Percentiles rank a stretch among this genome's conserved stretches.
Conservation (phyloP, 2,888 invertebrate genomes). For the Dolichomitus sp. region DNA sequence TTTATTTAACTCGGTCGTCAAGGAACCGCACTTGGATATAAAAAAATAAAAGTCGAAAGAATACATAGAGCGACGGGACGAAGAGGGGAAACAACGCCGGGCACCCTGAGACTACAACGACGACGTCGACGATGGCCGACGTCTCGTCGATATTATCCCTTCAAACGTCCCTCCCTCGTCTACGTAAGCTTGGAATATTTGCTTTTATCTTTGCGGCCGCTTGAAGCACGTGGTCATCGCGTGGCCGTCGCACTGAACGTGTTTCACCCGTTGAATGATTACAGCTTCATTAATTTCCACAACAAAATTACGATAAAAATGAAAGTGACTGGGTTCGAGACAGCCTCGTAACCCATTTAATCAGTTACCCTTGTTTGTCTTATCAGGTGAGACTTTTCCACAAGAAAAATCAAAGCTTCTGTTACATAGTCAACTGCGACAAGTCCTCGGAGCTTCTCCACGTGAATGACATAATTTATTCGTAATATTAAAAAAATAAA, state of each 20-base stretch:
- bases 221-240: conserved; percentile 38
- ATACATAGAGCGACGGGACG: background rate
- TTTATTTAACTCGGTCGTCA: conserved; percentile 82
- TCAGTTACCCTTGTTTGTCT: conserved; percentile 19
- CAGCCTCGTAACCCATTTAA: conserved; percentile 57
- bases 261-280: conserved; percentile 19
- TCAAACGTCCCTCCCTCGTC: conserved; percentile 7
- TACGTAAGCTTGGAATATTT: conserved; percentile 27
- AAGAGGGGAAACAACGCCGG: background rate
- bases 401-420: conserved; percentile 10
- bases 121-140: conserved; percentile 26
- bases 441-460: background rate
- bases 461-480: background rate
- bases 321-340: conserved; percentile 15
- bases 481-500: background rate
- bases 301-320: conserved; percentile 38
- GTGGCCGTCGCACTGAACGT: conserved; percentile 23
- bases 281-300: conserved; percentile 42
- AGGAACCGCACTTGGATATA: conserved; percentile 83
- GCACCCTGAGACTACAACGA: background rate
- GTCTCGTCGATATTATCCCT: conserved; percentile 53
- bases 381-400: conserved; percentile 48
- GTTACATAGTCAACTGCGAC: background rate
- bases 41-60: conserved; percentile 34
- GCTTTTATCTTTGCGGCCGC: conserved; percentile 15